Evolutionary conservation across 2,113 vertebrate genomes (phyloP).

Genomic region (Orycteropus afer): DNA sequence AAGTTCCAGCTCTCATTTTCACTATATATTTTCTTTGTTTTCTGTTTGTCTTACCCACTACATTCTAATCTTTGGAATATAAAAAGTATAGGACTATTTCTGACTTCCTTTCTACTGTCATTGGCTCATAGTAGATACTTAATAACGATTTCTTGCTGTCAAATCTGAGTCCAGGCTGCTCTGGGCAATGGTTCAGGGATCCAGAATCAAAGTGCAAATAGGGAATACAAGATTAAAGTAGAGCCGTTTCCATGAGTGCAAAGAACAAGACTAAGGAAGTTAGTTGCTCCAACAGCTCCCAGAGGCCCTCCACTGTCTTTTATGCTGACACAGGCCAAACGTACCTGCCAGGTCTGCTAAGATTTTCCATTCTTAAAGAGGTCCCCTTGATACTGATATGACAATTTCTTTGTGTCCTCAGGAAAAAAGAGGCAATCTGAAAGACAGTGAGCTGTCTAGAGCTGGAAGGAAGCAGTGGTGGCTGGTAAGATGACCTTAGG

Average conservation of each 20-base stretch:
- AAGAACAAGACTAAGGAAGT: background rate
- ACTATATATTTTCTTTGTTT: background rate
- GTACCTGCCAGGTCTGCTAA: background rate
- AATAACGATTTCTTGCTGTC: background rate
- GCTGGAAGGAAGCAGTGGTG: background rate
- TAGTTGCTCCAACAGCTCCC: background rate
- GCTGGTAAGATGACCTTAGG: background rate
- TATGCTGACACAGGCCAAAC: background rate
- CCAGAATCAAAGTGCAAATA: slow-evolving; percentile 48
- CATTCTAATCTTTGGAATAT: background rate
- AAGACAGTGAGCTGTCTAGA: background rate
- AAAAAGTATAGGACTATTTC: background rate
- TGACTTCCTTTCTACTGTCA: background rate
- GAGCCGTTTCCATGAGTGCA: background rate
- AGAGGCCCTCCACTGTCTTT: background rate
- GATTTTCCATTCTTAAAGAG: background rate
- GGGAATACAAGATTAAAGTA: background rate
- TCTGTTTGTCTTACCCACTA: background rate
- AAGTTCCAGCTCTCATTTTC: background rate
- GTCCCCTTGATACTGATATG: background rate
- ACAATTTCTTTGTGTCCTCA: slow-evolving; percentile 5
- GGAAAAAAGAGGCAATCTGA: slow-evolving; percentile 15
- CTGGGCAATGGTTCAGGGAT: background rate
- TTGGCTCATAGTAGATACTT: too few species aligned
- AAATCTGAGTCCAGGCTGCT: background rate